A percentile compares a stretch with the other conserved stretches of the same genome.
phyloP scores from a whole-genome alignment of 2,888 invertebrate species.

The Xestia xanthographa region DNA sequence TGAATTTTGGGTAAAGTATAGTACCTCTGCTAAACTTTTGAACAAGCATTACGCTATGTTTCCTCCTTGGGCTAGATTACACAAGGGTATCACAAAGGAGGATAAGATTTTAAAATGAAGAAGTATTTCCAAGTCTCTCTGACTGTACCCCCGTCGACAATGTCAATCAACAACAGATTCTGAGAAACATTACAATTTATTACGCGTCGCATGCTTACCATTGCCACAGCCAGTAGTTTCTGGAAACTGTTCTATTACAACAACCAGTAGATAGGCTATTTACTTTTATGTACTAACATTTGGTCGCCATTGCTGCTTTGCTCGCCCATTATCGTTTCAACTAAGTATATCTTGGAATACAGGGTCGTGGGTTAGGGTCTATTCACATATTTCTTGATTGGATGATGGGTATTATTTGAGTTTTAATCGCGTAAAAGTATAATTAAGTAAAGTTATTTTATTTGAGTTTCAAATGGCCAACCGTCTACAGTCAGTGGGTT shows the following conservation, averaged over 20 bases:
- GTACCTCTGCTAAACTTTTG: neutral
- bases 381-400: conserved; percentile 28
- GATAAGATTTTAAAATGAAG: neutral
- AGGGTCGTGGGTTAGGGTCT: conserved; percentile 23
- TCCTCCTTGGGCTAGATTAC: neutral
- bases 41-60: neutral
- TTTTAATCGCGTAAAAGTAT: neutral
- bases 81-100: neutral
- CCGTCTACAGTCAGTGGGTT: no score
- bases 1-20: neutral
- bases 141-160: conserved; percentile 45
- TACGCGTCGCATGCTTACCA: conserved; percentile 33
- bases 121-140: neutral
- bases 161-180: conserved; percentile 57
- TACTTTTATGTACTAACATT: conserved; percentile 58
- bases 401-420: neutral
- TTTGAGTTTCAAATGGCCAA: neutral
- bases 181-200: conserved; percentile 56
- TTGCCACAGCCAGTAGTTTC: conserved; percentile 35
- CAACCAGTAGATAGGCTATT: conserved; percentile 34
- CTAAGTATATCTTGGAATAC: conserved; percentile 37
- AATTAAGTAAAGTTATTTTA: neutral
- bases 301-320: conserved; percentile 21
- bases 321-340: conserved; percentile 39
- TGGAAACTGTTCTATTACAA: conserved; percentile 51